Evolutionary conservation across 1,140 invertebrate genomes (phyloP).

Genomic region (Microplitis demolitor): DNA sequence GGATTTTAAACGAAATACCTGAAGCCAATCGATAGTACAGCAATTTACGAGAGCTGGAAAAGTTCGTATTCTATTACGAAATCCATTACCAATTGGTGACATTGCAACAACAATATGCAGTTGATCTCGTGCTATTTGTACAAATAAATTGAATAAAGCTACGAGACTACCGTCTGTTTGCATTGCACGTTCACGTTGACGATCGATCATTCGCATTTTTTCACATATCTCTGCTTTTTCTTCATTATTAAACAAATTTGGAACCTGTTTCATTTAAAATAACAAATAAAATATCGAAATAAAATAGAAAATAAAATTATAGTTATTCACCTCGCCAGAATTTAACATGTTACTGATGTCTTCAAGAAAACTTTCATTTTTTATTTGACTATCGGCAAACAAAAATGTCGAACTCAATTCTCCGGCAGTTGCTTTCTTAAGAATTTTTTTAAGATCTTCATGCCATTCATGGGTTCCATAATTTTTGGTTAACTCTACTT

Average conservation of each 20-base stretch:
- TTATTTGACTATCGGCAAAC: conserved; percentile 90
- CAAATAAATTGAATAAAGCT: conserved; percentile 92
- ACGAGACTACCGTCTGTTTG: conserved; percentile 92
- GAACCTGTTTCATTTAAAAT: conserved; percentile 62
- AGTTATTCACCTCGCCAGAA: conserved; percentile 85
- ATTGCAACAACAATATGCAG: conserved; percentile 91
- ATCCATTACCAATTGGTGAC: conserved; percentile 87
- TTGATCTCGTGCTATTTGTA: conserved; percentile 88
- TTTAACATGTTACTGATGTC: conserved; percentile 94
- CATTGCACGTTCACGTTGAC: conserved; percentile 84
- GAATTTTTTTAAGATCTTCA: conserved; percentile 85
- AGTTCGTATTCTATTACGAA: conserved; percentile 86
- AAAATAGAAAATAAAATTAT: conserved; percentile 79
- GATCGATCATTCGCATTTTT: conserved; percentile 90
- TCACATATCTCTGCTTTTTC: conserved; percentile 93
- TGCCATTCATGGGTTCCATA: conserved; percentile 87
- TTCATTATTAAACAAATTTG: conserved; percentile 86
- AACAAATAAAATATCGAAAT: conserved; percentile 51
- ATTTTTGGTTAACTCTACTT: conserved; percentile 88
- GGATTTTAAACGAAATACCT: conserved; percentile 64
- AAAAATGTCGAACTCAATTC: conserved; percentile 91
- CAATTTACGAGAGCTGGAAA: conserved; percentile 96
- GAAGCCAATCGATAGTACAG: conserved; percentile 97
- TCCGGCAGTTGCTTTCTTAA: conserved; percentile 78
- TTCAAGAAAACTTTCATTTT: conserved; percentile 91